Evolutionary conservation across 2,113 vertebrate species (phyloP), one percentile per base, ranked within the genome.

Genomic region (Phylloscopus trochilus): DNA sequence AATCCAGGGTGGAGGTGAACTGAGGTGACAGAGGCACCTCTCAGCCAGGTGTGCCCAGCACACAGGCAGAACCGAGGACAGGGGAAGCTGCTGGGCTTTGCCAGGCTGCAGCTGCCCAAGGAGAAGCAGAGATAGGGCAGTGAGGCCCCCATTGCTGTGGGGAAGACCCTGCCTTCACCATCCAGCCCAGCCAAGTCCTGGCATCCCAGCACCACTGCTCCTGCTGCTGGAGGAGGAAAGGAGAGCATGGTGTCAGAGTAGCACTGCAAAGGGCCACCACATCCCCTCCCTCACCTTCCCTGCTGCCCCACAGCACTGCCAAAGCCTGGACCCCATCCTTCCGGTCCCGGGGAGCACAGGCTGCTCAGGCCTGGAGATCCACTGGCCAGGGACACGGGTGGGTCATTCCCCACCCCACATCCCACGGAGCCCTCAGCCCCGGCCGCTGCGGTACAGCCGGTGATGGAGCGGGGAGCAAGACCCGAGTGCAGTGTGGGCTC

Each of bases 211-310:
- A 31, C 22, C 6, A 2, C 31, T 3, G 2, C 20, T 47, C 11
- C 41, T 1, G 7, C 35, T 66, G 47, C 41, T 4, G 2, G 3
- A 70, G 49, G 18, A 75, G 44, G 58, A 94, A 69, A 60, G 1
- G 3, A 37, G 41, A 69, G 15, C 2, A 0, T 1, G 1, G 39
- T 1, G 0, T 4, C 0, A 2, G 2, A 14, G 16, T 41, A 49
- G 70, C 11, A 4, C 20, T 14, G 22, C 0, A 3, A 52, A n/a
- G 13, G 43, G 60, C 19, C 7, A 1, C 33, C 4, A 0, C 7
- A 18, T 11, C 6, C 13, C 53, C 15, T 58, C 10, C 9, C 11
- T 28, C 33, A 19, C 35, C 19, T 24, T 3, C 0, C 76, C 44
- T 5, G 1, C 60, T 58, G 67, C 26, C 15, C 22, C 3, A 2